Evolutionary conservation across 2,888 invertebrate genomes (phyloP).

Genomic region (Mimumesa dahlbomi): DNA sequence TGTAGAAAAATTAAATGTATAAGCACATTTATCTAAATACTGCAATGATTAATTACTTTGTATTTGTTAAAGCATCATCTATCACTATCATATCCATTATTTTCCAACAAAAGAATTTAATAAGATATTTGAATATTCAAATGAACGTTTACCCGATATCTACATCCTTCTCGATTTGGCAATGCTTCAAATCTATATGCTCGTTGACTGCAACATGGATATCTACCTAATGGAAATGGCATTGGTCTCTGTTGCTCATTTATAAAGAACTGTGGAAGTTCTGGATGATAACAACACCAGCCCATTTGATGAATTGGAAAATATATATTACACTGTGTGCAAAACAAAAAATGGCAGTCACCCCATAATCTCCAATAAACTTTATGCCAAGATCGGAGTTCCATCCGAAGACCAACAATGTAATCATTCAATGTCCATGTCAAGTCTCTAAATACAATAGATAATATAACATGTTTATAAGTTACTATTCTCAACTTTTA

Average conservation of each 20-base stretch:
- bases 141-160: constrained; percentile 70
- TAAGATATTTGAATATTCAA: not conserved
- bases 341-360: constrained; percentile 92
- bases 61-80: not conserved
- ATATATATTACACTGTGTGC: constrained; percentile 88
- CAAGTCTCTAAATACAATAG: constrained; percentile 83
- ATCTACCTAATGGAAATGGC: constrained; percentile 87
- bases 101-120: too few relatives aligned
- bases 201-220: constrained; percentile 93
- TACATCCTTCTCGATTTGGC: constrained; percentile 83
- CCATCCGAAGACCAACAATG: constrained; percentile 87
- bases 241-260: constrained; percentile 85
- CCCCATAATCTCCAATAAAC: constrained; percentile 98
- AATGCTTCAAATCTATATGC: constrained; percentile 90
- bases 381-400: constrained; percentile 92
- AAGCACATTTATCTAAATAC: not conserved
- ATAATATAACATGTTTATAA: not conserved
- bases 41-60: not conserved
- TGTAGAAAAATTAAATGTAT: constrained; percentile 68
- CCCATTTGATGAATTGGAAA: constrained; percentile 90
- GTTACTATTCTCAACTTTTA: not conserved
- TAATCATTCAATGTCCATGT: constrained; percentile 92
- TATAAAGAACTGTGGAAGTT: constrained; percentile 88
- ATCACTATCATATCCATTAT: too few relatives aligned
- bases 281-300: constrained; percentile 92